Conservation (phyloP, 2,113 vertebrate species). For the Atherinomorus stipes region DNA sequence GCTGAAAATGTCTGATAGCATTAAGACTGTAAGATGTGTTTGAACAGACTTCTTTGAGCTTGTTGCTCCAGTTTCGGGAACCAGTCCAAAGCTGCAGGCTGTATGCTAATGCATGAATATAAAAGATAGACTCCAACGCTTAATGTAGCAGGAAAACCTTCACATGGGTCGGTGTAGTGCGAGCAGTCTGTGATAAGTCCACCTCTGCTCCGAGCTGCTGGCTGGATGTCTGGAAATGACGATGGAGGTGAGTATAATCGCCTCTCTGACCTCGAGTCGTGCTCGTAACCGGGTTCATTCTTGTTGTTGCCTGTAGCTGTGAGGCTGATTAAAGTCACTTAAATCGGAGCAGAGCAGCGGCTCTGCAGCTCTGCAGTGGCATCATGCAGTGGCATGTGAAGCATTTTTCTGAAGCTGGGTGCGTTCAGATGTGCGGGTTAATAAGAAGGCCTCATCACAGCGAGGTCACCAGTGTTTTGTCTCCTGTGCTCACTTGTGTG, state of each 20-base stretch:
- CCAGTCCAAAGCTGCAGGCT: slow-evolving; percentile 49
- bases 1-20: neutral
- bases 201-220: neutral
- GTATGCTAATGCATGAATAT: slow-evolving; percentile 9
- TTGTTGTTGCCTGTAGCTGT: slow-evolving; percentile 18
- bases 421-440: slow-evolving; percentile 30
- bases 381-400: too few relatives aligned
- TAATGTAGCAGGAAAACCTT: neutral
- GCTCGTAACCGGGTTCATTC: slow-evolving; percentile 3
- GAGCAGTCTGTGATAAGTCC: neutral
- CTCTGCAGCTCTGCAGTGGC: slow-evolving; percentile 5
- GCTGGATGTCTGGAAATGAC: slow-evolving; percentile 7
- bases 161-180: neutral
- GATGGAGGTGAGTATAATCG: slow-evolving; percentile 14
- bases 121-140: neutral
- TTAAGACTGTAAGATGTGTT: slow-evolving; percentile 14
- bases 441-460: neutral
- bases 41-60: slow-evolving; percentile 22
- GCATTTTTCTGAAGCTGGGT: too few relatives aligned
- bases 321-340: slow-evolving; percentile 13
- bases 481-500: neutral
- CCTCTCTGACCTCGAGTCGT: neutral
- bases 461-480: neutral
- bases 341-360: slow-evolving; percentile 17
- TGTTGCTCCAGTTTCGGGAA: slow-evolving; percentile 24